Evolutionary conservation across 2,797 vertebrate genomes (phyloP), one percentile per base, ranked within the genome.

Genomic region (Borostomias antarcticus): DNA sequence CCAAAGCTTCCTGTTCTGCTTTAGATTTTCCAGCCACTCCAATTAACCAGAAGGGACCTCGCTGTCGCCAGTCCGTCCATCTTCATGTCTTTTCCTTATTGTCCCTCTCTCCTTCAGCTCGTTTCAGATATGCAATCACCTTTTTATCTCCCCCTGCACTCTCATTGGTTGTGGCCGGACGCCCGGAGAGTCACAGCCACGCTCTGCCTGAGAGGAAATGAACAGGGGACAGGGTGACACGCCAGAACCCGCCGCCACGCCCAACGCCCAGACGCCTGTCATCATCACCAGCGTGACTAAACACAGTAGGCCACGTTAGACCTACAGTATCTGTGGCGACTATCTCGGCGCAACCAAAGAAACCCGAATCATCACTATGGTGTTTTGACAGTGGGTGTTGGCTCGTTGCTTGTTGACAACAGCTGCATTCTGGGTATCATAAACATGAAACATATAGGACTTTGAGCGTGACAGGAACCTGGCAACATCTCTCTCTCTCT

Each of bases 21-120:
- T 87, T 57, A 82, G 78, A 77, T 81, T 78, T 76, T 70, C 30
- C 33, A 9, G 70, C 53, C 80, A 82, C 83, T 89, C 86, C 76
- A 89, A 84, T 89, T 86, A 83, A 88, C 87, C 71, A 75, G 76
- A 85, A 72, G 83, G 83, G 71, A 83, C 81, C 74, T 78, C 79
- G 72, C 73, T 81, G 70, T 82, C 76, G 78, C 70, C 83, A 67
- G 52, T 66, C 45, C 48, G 70, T 33, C 26, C 23, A 48, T 73
- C 17, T 45, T 40, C 51, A 52, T 66, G 51, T 63, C 69, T 70
- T 75, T 73, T 72, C 62, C 64, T 69, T 69, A 51, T 63, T 58
- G 37, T 58, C 29, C 40, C 21, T 58, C 28, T 69, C 58, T 32
- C 70, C 78, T 79, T 83, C 81, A 81, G 75, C 72, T 84, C 79